Conservation (phyloP, 2,797 vertebrate genomes). For the Menidia menidia region DNA sequence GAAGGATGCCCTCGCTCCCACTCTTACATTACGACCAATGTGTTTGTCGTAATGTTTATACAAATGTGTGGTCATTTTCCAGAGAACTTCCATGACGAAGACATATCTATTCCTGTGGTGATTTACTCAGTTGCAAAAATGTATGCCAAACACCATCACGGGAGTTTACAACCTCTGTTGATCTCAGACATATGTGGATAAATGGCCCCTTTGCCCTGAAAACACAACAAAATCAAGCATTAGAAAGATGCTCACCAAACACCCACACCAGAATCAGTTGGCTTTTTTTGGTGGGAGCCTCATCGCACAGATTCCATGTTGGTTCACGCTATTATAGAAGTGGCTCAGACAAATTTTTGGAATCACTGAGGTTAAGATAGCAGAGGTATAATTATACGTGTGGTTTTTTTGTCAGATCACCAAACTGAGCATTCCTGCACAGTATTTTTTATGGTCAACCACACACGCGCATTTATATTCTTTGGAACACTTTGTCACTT, state of each 20-base stretch:
- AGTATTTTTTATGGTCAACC: constrained; percentile 56
- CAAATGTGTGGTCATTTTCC: not conserved
- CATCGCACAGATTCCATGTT: constrained; percentile 55
- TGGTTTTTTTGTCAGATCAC: constrained; percentile 72
- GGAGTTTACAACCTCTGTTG: constrained; percentile 24
- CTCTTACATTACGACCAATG: not conserved
- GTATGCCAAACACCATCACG: constrained; percentile 31
- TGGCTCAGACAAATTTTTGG: constrained; percentile 71
- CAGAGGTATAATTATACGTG: constrained; percentile 71
- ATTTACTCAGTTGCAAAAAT: constrained; percentile 34
- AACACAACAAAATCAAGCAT: constrained; percentile 40
- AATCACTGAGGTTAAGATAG: constrained; percentile 76
- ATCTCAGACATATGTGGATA: constrained; percentile 31
- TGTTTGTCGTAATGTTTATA: not conserved
- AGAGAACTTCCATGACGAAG: constrained; percentile 6
- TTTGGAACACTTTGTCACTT: constrained; percentile 49
- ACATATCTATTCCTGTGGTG: constrained; percentile 7
- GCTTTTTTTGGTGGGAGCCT: constrained; percentile 6
- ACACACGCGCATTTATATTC: constrained; percentile 51
- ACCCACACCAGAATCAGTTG: constrained; percentile 37
- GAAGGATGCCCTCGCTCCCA: not conserved
- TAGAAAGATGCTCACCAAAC: constrained; percentile 43
- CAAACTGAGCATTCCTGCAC: constrained; percentile 70
- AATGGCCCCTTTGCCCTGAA: constrained; percentile 16
- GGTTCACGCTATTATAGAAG: constrained; percentile 61